Evolutionary conservation across 2,113 vertebrate species (phyloP).

Genomic region (Petaurus breviceps): DNA sequence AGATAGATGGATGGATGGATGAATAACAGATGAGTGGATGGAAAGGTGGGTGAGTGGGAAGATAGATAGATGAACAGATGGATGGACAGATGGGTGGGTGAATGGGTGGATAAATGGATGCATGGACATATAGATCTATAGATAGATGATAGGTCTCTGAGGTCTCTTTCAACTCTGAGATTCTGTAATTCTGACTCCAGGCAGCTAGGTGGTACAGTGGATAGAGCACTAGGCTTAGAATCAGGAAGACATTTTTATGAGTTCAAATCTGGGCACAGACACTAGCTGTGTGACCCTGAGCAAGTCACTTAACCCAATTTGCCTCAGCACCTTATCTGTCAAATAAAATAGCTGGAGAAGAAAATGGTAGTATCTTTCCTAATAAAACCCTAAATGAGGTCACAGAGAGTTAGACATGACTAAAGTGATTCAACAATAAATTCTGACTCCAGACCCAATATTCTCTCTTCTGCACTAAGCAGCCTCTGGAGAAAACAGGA

Average conservation of each 20-base stretch:
- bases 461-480: background rate
- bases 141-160: background rate
- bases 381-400: background rate
- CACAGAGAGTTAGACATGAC: background rate
- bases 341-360: background rate
- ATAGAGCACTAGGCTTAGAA: background rate
- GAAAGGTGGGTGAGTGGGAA: background rate
- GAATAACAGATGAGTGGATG: background rate
- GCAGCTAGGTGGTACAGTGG: no score
- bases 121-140: no score
- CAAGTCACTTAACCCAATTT: background rate
- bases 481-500: background rate
- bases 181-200: background rate
- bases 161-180: background rate
- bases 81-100: no score
- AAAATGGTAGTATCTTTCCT: background rate
- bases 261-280: background rate
- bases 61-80: background rate
- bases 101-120: background rate
- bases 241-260: background rate
- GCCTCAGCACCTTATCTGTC: background rate
- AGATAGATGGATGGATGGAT: background rate
- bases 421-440: background rate
- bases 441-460: background rate
- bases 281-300: background rate